Evolutionary conservation across 64 coral and sea anemone genomes (phyloP).

Genomic region (Actinia tenebrosa): DNA sequence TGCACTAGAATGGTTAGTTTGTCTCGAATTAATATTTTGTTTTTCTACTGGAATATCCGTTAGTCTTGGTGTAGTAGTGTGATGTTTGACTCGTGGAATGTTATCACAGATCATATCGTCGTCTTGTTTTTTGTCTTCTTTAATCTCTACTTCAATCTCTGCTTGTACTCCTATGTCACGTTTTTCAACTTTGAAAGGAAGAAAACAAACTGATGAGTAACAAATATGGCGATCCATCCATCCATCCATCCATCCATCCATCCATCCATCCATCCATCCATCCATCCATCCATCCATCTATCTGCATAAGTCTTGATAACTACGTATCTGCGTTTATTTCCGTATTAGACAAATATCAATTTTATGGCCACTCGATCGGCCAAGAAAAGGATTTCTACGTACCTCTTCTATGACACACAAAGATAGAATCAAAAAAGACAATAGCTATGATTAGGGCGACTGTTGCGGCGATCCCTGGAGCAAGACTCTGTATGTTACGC

Average conservation of each 20-base stretch:
- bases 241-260: neutral
- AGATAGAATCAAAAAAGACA: slow-evolving; percentile 70
- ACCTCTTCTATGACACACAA: slow-evolving; percentile 75
- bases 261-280: no score
- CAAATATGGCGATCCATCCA: neutral
- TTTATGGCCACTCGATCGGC: neutral
- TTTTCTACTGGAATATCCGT: neutral
- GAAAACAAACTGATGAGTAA: neutral
- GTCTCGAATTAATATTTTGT: neutral
- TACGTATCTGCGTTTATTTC: no score
- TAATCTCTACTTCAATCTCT: neutral
- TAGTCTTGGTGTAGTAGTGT: neutral
- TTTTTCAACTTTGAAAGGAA: slow-evolving; percentile 19
- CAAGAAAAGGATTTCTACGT: no score
- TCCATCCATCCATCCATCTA: neutral
- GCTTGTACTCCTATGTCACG: slow-evolving; percentile 34
- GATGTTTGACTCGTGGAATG: neutral
- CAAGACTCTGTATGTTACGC: slow-evolving; percentile 72
- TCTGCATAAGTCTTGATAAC: no score
- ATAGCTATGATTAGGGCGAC: slow-evolving; percentile 44
- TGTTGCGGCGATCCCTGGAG: slow-evolving; percentile 59
- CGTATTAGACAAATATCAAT: no score
- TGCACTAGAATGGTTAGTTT: neutral
- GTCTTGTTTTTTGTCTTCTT: neutral
- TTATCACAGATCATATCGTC: neutral